Evolutionary conservation across 2,113 vertebrate genomes (phyloP).

Genomic region (Vulpes ferrilata): DNA sequence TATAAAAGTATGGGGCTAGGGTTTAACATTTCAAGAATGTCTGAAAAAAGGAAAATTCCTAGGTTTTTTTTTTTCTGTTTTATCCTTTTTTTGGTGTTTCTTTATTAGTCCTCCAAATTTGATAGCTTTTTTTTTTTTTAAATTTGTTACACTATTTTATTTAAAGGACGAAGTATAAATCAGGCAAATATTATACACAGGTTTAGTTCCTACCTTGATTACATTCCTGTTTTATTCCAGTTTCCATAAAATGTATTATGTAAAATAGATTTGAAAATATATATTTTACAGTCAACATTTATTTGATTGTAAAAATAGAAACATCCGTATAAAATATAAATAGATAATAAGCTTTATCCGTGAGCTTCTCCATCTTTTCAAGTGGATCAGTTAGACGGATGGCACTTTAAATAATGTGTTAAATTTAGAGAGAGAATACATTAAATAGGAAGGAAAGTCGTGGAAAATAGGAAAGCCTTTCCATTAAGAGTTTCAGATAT

Average conservation of each 20-base stretch:
- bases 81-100: background rate
- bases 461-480: slow-evolving; percentile 66
- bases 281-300: slow-evolving; percentile 7
- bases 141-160: background rate
- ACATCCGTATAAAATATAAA: background rate
- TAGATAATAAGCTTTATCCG: background rate
- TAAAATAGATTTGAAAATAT: slow-evolving; percentile 19
- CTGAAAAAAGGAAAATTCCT: background rate
- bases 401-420: slow-evolving; percentile 68
- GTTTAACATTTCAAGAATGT: background rate
- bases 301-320: slow-evolving; percentile 45
- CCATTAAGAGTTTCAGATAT: slow-evolving; percentile 73
- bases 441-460: slow-evolving; percentile 65
- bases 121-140: background rate
- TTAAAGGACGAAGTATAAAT: background rate
- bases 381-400: slow-evolving; percentile 47
- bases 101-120: background rate
- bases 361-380: slow-evolving; percentile 26
- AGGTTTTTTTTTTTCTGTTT: background rate
- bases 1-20: rapidly evolving
- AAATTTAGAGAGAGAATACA: slow-evolving; percentile 68
- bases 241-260: background rate
- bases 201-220: background rate
- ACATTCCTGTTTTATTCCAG: background rate
- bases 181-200: background rate